Percentiles rank a stretch among this genome's conserved stretches.
phyloP scores from a whole-genome alignment of 2,113 vertebrate genomes.

The Macrotis lagotis region DNA sequence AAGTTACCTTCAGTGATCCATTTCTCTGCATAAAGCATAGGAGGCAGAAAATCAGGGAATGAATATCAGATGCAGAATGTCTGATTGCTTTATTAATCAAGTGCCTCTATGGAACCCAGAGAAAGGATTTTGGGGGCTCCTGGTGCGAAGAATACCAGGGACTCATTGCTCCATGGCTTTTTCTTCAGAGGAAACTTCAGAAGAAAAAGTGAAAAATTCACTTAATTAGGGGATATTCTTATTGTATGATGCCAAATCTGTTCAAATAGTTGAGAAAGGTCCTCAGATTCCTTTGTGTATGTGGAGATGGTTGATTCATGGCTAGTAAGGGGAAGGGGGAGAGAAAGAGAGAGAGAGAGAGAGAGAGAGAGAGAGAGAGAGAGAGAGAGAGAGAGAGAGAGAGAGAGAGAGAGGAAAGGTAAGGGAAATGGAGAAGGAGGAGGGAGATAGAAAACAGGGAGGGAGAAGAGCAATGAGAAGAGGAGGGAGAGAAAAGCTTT shows the following conservation, averaged over 20 bases:
- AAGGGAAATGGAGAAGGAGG: rapidly evolving
- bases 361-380: background rate
- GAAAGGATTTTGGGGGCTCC: background rate
- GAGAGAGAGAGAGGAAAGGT: background rate
- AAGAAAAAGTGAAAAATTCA: background rate
- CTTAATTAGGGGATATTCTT: background rate
- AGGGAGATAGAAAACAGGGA: background rate
- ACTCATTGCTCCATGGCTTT: background rate
- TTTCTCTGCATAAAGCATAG: background rate
- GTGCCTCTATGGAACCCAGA: background rate
- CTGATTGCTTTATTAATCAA: slow-evolving; percentile 57
- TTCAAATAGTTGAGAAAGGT: background rate
- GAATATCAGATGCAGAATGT: background rate
- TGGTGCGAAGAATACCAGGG: background rate
- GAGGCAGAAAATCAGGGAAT: slow-evolving; percentile 36
- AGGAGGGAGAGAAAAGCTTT: background rate
- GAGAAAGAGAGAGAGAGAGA: background rate
- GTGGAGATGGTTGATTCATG: background rate
- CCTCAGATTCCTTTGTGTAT: background rate
- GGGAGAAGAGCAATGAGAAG: background rate
- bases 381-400: background rate
- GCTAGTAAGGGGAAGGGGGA: background rate
- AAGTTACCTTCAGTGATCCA: slow-evolving; percentile 40
- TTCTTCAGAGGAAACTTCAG: background rate
- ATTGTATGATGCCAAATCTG: background rate